A percentile compares a stretch with the other conserved stretches of the same genome.
Conservation (phyloP, 2,113 vertebrate genomes). For the Delphinapterus leucas region DNA sequence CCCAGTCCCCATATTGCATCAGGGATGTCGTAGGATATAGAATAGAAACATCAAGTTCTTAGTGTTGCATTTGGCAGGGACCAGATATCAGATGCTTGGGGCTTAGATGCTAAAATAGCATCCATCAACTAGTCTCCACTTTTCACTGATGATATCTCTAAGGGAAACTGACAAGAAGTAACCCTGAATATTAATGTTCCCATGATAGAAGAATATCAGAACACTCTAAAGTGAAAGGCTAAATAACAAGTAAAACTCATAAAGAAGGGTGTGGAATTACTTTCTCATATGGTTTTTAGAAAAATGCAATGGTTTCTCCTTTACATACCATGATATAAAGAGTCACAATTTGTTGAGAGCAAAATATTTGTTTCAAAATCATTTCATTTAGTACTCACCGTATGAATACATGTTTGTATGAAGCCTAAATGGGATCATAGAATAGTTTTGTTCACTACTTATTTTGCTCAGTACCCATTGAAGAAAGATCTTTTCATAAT, state of each 20-base stretch:
- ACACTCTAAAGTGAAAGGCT: not conserved
- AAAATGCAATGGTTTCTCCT: not conserved
- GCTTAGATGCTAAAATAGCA: not conserved
- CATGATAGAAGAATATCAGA: not conserved
- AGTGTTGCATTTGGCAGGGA: not conserved
- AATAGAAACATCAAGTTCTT: not conserved
- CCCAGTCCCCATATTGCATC: not conserved
- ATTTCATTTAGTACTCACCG: not conserved
- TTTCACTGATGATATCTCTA: not conserved
- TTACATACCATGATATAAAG: not conserved
- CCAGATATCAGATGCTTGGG: not conserved
- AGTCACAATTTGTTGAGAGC: not conserved
- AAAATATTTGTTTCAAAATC: slow-evolving; percentile 27
- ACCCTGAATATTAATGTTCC: not conserved
- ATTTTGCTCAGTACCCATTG: not conserved
- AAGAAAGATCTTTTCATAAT: not conserved
- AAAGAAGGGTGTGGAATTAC: not conserved
- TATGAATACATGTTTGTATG: not conserved
- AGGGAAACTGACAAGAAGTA: not conserved
- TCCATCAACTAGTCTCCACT: not conserved
- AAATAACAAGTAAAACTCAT: not conserved
- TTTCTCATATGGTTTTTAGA: not conserved
- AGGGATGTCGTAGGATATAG: not conserved
- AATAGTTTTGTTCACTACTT: not conserved
- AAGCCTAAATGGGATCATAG: not conserved